Base-by-base conservation (phyloP, 2,888 invertebrate genomes). In the Cephus spinipes region DNA sequence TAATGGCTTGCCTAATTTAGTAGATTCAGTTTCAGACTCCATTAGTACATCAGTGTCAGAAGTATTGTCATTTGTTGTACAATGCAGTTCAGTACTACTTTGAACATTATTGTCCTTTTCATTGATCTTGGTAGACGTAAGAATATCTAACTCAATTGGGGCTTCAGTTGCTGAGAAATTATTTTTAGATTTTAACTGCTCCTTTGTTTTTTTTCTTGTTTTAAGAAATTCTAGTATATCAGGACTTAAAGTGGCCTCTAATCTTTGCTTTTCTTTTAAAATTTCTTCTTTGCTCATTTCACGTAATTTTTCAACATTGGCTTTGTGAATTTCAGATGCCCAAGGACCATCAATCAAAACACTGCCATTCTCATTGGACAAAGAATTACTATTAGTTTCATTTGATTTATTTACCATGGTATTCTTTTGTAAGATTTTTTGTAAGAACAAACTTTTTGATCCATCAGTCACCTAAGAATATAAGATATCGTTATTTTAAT, bases 251-350 rank as follows among this genome's bases (percentile, higher is more conserved):
- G 89, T 93, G 33, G 93, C 89, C 12, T 97, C 86, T 33, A 98
- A 91, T 85, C 95, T 95, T 81, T 94, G 92, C 82, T 94, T 94
- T 89, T 97, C 97, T 76, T 93, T 93, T 30, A 96, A 85, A 84
- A 98, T 97, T 85, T 98, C 96, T 76, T 94, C 93, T 83, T 94
- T 92, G 1, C 94, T 93, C 96, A 98, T 95, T 87, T 93, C 91
- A 69, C 92, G 92, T 15, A 98, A 88, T 78, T 94, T 92, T 83
- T 93, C 92, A 0, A 95, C 73, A 91, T 98, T 98, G 91, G 96
- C 95, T 82, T 92, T 90, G 86, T 98, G 97, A 79, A 98, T 96
- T 85, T 93, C 92, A 83, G 83, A 33, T 77, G 88, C 91, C 84
- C 92, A 92, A 9, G 89, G 81, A n/a, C 90, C 90, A 76, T 87